Percentiles rank a stretch among this genome's conserved stretches.
Evolutionary conservation across 1,140 invertebrate species (phyloP).

Genomic region (Apocrypta bakeri): DNA sequence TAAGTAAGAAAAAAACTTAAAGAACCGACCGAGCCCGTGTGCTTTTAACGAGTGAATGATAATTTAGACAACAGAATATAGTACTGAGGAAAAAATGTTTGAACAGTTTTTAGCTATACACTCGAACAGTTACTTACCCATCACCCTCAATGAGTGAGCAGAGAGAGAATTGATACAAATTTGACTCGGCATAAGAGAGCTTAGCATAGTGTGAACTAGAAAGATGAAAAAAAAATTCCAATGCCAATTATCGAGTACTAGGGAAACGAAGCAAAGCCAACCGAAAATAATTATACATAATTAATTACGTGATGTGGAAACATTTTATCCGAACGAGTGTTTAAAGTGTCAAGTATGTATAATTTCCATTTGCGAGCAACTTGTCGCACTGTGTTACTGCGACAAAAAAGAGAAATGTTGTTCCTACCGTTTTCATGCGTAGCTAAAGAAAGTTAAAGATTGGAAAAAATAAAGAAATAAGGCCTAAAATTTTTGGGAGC

Average conservation of each 20-base stretch:
- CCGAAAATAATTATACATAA: constrained; percentile 22
- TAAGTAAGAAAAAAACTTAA: neutral
- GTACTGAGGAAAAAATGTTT: neutral
- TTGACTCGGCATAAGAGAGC: constrained; percentile 5
- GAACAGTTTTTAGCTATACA: constrained; percentile 38
- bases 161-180: constrained; percentile 16
- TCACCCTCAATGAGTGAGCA: constrained; percentile 33
- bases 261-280: neutral
- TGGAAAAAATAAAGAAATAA: constrained; percentile 6
- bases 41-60: constrained; percentile 3
- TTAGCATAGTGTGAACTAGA: constrained; percentile 23
- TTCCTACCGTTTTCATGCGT: constrained; percentile 37
- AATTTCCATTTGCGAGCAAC: neutral
- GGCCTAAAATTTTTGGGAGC: constrained; percentile 32
- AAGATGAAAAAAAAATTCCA: constrained; percentile 26
- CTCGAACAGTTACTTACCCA: constrained; percentile 23
- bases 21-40: neutral
- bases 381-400: neutral
- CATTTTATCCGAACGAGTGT: neutral
- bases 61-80: neutral
- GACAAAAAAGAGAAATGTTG: constrained; percentile 33
- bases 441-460: constrained; percentile 17
- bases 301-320: constrained; percentile 9
- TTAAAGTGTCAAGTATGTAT: neutral
- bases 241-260: constrained; percentile 40